Base-by-base conservation (phyloP, 2,113 vertebrate genomes). In the Cardinalis cardinalis region DNA sequence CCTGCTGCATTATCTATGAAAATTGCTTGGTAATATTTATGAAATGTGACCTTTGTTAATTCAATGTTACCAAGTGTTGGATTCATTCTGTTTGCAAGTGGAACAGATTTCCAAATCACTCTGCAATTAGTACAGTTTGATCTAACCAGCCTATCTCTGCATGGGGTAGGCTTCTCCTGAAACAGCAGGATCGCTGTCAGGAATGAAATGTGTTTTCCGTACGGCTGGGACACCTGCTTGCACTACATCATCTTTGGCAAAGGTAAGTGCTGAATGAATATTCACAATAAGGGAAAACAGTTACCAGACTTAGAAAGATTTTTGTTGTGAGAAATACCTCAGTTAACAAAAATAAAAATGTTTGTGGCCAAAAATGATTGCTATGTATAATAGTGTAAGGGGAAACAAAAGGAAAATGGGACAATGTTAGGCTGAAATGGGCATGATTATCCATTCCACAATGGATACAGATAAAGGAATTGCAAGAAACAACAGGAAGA, bases 41-140 rank as follows among this genome's bases (percentile, higher is more conserved):
- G 93, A 95, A 90, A 96, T 48, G 94, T 96, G 94, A 95, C 95
- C 93, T 95, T 95, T 94, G 86, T 84, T 95, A 95, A 95, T 92
- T 94, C 92, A 93, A 41, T 90, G 90, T 95, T 95, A 93, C 70
- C 3, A 88, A 94, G 92, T 78, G 77, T 87, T 90, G 71, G 86
- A 90, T 92, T 92, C 14, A 25, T 93, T 95, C 93, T 90, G 88
- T 91, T 93, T 95, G 92, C 87, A 87, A 95, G 93, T 93, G 93
- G 92, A 96, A 95, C 94, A 95, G 93, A 93, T 90, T 95, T 95
- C 86, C 91, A 94, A 94, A 94, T 88, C 90, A 73, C 80, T 82
- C 80, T 87, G 88, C 93, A 95, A 96, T 96, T 95, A 96, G 92
- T 95, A 93, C 76, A 84, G 93, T 95, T 96, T 95, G 95, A 96